A percentile compares a stretch with the other conserved stretches of the same genome.
Evolutionary conservation across 2,113 vertebrate species (phyloP).

Genomic region (Alexandromys fortis): DNA sequence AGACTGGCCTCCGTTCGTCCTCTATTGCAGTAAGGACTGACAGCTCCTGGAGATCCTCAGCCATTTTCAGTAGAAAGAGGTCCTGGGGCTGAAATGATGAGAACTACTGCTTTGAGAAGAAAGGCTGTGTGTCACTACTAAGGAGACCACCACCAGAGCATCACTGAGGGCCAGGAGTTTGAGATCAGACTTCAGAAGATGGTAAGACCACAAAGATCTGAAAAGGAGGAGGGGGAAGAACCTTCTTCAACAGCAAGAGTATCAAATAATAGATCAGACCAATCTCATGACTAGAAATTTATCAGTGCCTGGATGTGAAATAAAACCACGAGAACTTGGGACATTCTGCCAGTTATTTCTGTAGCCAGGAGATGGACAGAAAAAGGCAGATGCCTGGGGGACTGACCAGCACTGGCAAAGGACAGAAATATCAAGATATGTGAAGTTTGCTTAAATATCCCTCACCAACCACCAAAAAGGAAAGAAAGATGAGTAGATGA

Average conservation of each 20-base stretch:
- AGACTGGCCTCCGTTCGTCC: not conserved
- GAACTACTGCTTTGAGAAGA: not conserved
- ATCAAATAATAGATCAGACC: not conserved
- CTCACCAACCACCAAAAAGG: not conserved
- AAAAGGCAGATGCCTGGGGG: not conserved
- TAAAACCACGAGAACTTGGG: not conserved
- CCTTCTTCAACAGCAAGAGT: not conserved
- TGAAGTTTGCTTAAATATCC: not conserved
- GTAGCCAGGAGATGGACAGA: not conserved
- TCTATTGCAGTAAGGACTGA: not conserved
- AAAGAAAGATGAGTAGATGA: not conserved
- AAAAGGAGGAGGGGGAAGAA: not conserved
- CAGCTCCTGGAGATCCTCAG: not conserved
- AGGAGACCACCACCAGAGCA: not conserved
- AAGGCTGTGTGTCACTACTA: not conserved
- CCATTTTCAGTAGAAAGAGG: not conserved
- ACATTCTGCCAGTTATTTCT: not conserved
- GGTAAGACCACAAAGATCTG: not conserved
- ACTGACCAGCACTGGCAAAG: no score
- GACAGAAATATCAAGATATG: not conserved
- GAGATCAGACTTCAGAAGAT: not conserved
- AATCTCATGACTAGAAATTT: not conserved
- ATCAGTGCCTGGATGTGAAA: not conserved
- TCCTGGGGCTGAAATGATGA: not conserved
- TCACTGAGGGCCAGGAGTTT: not conserved